Evolutionary conservation across 2,113 vertebrate genomes (phyloP), one percentile per base, ranked within the genome.

Genomic region (Fulmarus glacialis): DNA sequence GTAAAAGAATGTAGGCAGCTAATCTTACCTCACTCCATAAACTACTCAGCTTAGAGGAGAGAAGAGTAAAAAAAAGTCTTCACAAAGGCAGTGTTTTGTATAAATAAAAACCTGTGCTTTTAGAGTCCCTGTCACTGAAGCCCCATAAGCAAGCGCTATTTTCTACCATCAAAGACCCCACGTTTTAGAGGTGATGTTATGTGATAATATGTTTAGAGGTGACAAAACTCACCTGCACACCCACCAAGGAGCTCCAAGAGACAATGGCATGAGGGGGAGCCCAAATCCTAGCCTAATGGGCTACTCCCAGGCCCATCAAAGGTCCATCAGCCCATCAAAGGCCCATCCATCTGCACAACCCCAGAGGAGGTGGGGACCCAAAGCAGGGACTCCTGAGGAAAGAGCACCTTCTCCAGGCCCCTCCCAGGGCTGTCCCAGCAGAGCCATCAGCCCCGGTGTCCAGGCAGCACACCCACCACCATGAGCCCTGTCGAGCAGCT

Each of bases 381-480:
- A 47, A 32, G 10, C 23, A 30, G 18, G 8, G 9, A 10, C n/a
- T 27, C 24, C 20, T 0, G 15, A 47, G 36, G 38, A n/a, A 15
- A 6, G 7, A 67, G 2, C 5, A 10, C 32, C 13, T 59, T 52
- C 12, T 29, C 11, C 1, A 3, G 58, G 20, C 9, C 6, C 29
- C 12, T 86, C 7, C 27, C 20, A 26, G 34, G 45, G 16, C 29
- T 67, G 24, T 67, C 38, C 38, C 1, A 1, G 38, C 20, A 60
- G 8, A 47, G 4, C 30, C 59, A 40, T 50, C 23, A 42, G n/a
- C 15, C 6, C 4, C 1, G 0, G 36, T 5, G 6, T 30, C 23
- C 62, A n/a, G 29, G 47, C 1, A 0, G 4, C 40, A 38, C 34
- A 27, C 4, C n/a, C 43, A 48, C 42, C 18, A 12, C 53, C 13